These are phyloP conservation scores for Sigmodon hispidus DNA, from an alignment of 2,113 vertebrate genomes.

Conservation along the genomic window DNA sequence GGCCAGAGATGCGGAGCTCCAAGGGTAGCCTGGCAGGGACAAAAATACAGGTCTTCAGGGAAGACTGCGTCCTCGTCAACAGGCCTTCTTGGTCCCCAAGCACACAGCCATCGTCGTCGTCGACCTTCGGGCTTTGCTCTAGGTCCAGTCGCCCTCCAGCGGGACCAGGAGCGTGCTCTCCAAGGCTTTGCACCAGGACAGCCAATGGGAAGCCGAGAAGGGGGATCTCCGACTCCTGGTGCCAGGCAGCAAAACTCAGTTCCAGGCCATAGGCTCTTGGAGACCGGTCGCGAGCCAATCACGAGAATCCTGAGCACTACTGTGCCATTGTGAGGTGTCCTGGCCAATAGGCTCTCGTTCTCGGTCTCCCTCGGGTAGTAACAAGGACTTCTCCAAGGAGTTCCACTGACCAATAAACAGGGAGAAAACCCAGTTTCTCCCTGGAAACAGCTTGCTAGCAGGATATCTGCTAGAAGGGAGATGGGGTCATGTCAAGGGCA, in stretches of 20 bases:
- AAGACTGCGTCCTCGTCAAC: neutral
- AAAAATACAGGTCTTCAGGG: neutral
- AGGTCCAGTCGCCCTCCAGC: neutral
- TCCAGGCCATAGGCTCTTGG: neutral
- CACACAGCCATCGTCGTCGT: too few species aligned
- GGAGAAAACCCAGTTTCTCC: neutral
- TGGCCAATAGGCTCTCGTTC: conserved; percentile 66
- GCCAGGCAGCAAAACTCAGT: neutral
- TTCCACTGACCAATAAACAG: conserved; percentile 52
- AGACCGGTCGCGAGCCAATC: conserved; percentile 48
- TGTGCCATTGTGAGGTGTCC: conserved; percentile 46
- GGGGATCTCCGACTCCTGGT: neutral
- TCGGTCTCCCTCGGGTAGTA: neutral
- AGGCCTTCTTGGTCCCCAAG: too few species aligned
- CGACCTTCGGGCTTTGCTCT: neutral
- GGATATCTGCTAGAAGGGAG: neutral
- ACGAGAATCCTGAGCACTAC: neutral
- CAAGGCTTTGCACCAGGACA: neutral
- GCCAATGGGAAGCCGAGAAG: conserved; percentile 12
- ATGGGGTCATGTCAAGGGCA: conserved; percentile 1
- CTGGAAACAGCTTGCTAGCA: neutral
- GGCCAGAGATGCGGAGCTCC: neutral
- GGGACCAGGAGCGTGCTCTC: neutral
- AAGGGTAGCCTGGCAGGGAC: neutral
- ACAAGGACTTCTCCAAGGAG: neutral